Evolutionary conservation across 2,113 vertebrate genomes (phyloP).

Genomic region (Micronisus gabar): DNA sequence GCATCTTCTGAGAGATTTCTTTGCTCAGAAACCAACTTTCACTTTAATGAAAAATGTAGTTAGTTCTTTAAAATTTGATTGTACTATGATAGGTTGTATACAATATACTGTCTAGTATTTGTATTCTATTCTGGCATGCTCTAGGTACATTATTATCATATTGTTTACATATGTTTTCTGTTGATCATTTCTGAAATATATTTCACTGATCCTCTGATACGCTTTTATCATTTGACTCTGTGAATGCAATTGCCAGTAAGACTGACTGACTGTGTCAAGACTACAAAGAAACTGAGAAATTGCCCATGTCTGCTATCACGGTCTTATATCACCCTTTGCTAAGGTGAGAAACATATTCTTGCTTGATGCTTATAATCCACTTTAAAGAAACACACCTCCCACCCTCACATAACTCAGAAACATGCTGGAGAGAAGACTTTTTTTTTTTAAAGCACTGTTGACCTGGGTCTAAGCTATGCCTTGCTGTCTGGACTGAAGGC

Average conservation of each 20-base stretch:
- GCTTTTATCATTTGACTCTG: slow-evolving; percentile 30
- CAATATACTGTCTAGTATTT: not conserved
- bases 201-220: slow-evolving; percentile 6
- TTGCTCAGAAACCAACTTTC: not conserved
- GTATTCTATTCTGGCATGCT: not conserved
- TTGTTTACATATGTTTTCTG: not conserved
- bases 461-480: not conserved
- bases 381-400: not conserved
- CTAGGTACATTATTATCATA: not conserved
- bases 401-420: not conserved
- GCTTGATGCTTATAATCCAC: not conserved
- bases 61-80: not conserved
- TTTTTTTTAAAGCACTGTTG: not conserved
- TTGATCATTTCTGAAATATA: not conserved
- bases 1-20: not conserved
- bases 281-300: slow-evolving; percentile 21
- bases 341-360: not conserved
- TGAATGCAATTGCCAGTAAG: slow-evolving; percentile 21
- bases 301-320: not conserved
- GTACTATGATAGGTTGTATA: not conserved
- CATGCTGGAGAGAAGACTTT: not conserved
- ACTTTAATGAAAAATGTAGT: not conserved
- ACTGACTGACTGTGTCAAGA: not conserved
- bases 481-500: not conserved
- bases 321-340: not conserved